phyloP scores from a whole-genome alignment of 2,797 vertebrate genomes.

The Arnoldichthys spilopterus region DNA sequence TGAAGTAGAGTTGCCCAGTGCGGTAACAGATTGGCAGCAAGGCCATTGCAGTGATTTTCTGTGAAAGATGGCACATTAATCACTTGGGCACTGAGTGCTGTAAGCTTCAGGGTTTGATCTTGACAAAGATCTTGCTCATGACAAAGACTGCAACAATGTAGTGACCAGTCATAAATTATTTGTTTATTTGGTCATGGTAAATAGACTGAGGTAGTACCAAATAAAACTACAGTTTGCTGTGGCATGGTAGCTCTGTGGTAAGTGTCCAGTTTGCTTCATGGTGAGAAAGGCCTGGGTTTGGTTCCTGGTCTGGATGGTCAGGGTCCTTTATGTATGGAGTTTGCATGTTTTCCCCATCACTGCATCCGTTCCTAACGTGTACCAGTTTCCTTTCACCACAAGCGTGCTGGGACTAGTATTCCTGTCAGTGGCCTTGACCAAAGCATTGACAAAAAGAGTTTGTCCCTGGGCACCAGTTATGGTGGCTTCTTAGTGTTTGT shows the following conservation, averaged over 20 bases:
- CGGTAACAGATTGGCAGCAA: slow-evolving; percentile 45
- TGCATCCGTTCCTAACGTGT: too few relatives aligned
- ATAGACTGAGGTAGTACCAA: neutral
- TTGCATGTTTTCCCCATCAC: too few relatives aligned
- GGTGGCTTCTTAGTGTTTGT: too few relatives aligned
- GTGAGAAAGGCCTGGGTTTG: too few relatives aligned
- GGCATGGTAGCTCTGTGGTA: neutral
- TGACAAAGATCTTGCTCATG: slow-evolving; percentile 25
- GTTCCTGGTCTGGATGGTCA: too few relatives aligned
- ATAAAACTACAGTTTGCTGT: neutral
- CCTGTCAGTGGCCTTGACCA: too few relatives aligned
- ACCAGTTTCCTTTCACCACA: too few relatives aligned
- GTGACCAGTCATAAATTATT: neutral
- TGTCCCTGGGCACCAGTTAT: too few relatives aligned
- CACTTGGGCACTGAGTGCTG: slow-evolving; percentile 23
- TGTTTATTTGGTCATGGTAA: slow-evolving; percentile 14
- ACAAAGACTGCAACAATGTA: slow-evolving; percentile 2
- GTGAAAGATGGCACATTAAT: slow-evolving; percentile 44
- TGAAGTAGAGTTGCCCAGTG: slow-evolving; percentile 42
- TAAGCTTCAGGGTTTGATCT: slow-evolving; percentile 36
- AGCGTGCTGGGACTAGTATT: too few relatives aligned
- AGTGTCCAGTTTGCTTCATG: neutral
- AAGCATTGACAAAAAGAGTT: too few relatives aligned
- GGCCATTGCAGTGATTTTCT: slow-evolving; percentile 35
- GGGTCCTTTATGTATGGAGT: too few relatives aligned